Conservation (phyloP, 2,888 invertebrate species). For the Priocnemis perturbator region DNA sequence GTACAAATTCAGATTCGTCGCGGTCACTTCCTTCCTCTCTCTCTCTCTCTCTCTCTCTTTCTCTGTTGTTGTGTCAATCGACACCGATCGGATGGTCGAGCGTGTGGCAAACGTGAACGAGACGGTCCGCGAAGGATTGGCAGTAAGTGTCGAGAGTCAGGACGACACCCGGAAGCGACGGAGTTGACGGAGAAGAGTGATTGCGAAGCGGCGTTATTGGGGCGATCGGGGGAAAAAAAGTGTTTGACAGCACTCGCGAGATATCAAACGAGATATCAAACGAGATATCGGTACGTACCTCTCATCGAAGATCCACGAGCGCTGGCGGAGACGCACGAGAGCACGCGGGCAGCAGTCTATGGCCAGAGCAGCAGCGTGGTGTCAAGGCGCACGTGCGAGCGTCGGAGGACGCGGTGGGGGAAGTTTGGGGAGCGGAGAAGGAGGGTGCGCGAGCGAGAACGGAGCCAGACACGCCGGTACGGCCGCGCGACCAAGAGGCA, state of each 20-base stretch:
- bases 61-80: too few relatives aligned
- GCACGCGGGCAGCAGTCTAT: conserved; percentile 10
- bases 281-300: not conserved
- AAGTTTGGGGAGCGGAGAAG: conserved; percentile 32
- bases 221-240: too few relatives aligned
- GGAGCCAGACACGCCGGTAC: too few relatives aligned
- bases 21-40: not conserved
- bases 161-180: too few relatives aligned
- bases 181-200: too few relatives aligned
- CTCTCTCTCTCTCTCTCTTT: not conserved
- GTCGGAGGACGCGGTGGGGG: not conserved
- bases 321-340: conserved; percentile 11
- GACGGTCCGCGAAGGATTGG: too few relatives aligned
- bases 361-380: conserved; percentile 27
- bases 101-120: not conserved
- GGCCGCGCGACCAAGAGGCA: conserved; percentile 20
- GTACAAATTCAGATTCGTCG: conserved; percentile 6
- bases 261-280: too few relatives aligned
- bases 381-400: conserved; percentile 47
- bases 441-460: conserved; percentile 16
- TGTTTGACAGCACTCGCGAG: too few relatives aligned
- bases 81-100: not conserved
- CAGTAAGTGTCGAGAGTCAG: too few relatives aligned
- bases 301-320: conserved; percentile 37
- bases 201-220: too few relatives aligned